phyloP scores from a whole-genome alignment of 2,113 vertebrate genomes.

The Rhipidura dahli region DNA sequence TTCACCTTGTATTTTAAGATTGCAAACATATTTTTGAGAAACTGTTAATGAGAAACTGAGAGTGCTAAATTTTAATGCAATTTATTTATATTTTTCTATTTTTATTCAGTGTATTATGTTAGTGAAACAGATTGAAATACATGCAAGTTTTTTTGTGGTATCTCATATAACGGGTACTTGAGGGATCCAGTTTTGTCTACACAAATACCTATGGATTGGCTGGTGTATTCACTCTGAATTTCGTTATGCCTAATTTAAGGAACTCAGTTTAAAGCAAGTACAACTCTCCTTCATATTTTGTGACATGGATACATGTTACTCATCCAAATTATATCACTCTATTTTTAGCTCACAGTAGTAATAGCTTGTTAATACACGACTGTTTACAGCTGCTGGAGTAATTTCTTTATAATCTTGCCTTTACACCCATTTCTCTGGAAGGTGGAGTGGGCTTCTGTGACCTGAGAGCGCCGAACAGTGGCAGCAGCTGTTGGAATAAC shows the following conservation, averaged over 20 bases:
- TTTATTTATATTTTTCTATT: slow-evolving; percentile 13
- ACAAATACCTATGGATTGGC: background rate
- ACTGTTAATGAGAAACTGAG: background rate
- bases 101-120: background rate
- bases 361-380: background rate
- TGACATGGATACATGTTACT: background rate
- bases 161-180: background rate
- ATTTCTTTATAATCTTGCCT: background rate
- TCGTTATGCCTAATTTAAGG: background rate
- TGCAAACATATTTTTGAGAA: background rate
- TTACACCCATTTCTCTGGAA: background rate
- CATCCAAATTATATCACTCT: background rate
- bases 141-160: background rate
- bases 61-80: background rate
- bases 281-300: background rate
- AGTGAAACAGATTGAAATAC: background rate
- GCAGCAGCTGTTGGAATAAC: background rate
- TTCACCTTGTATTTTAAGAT: slow-evolving; percentile 30
- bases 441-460: background rate
- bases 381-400: background rate
- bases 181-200: background rate
- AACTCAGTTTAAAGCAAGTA: background rate
- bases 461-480: background rate
- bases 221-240: slow-evolving; percentile 29
- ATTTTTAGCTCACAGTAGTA: background rate